phyloP scores from a whole-genome alignment of 2,888 invertebrate genomes.

The Anoplius nigerrimus region DNA sequence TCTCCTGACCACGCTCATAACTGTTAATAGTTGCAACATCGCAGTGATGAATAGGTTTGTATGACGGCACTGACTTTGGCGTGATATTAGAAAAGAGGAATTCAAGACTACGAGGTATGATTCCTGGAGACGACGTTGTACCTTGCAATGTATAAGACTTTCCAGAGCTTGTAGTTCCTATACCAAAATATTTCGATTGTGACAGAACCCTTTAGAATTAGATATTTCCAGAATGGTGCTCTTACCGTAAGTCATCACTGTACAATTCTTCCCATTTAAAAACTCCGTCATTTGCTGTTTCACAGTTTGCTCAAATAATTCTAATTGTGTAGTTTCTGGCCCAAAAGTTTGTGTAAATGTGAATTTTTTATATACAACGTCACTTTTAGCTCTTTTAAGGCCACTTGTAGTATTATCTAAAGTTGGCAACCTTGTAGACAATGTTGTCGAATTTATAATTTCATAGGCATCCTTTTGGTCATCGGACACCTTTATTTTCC shows the following conservation, averaged over 20 bases:
- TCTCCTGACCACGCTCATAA: slow-evolving; percentile 59
- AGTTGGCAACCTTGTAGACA: slow-evolving; percentile 75
- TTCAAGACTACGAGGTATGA: slow-evolving; percentile 82
- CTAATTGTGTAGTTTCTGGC: slow-evolving; percentile 70
- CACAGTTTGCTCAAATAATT: slow-evolving; percentile 72
- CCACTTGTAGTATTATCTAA: slow-evolving; percentile 59
- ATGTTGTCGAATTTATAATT: slow-evolving; percentile 75
- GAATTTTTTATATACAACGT: slow-evolving; percentile 63
- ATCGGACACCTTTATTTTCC: slow-evolving; percentile 52
- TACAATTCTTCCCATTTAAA: slow-evolving; percentile 81
- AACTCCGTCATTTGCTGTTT: slow-evolving; percentile 67
- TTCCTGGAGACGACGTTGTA: slow-evolving; percentile 80
- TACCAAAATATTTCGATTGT: too few relatives aligned
- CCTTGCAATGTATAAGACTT: slow-evolving; percentile 91
- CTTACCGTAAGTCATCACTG: slow-evolving; percentile 87
- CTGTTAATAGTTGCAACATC: slow-evolving; percentile 58
- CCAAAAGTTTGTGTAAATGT: slow-evolving; percentile 70
- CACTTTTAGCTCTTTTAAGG: slow-evolving; percentile 57
- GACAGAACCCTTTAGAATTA: too few relatives aligned
- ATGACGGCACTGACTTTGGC: slow-evolving; percentile 55
- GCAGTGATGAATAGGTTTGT: slow-evolving; percentile 65
- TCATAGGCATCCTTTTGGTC: slow-evolving; percentile 72
- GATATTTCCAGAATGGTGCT: background rate
- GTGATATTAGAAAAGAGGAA: slow-evolving; percentile 76
- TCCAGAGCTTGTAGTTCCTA: slow-evolving; percentile 91